Conservation (phyloP, 2,113 vertebrate species). For the Bubalus kerabau region DNA sequence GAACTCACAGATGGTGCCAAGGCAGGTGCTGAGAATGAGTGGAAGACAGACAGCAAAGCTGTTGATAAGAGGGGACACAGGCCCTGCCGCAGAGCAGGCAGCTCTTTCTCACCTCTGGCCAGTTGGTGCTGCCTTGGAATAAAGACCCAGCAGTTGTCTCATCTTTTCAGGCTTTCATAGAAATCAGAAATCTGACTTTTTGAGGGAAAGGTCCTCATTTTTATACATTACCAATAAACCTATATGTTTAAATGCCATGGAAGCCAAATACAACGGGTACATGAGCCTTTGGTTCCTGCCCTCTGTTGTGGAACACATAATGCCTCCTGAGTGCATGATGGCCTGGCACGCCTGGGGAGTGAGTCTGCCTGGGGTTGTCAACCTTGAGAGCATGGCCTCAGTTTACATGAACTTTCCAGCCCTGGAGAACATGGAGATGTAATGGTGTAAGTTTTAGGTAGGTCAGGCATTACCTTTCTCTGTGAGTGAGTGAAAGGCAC, state of each 20-base stretch:
- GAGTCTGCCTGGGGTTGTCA: background rate
- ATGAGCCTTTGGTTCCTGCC: background rate
- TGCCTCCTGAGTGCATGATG: background rate
- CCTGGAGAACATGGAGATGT: background rate
- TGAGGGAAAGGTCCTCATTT: background rate
- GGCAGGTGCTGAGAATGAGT: background rate
- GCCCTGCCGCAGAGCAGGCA: background rate
- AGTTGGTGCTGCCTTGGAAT: background rate
- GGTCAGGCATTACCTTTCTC: background rate
- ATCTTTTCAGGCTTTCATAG: background rate
- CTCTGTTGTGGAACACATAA: no score
- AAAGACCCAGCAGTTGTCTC: background rate
- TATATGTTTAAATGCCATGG: background rate
- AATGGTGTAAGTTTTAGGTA: background rate
- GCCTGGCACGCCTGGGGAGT: background rate
- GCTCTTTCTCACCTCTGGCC: background rate
- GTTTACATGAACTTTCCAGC: background rate
- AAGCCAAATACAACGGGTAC: background rate
- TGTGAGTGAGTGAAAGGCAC: background rate
- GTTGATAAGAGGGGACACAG: background rate
- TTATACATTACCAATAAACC: background rate
- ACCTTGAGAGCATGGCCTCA: background rate
- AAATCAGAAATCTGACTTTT: background rate
- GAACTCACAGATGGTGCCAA: background rate
- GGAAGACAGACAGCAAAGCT: background rate